Base-by-base conservation (phyloP, 2,113 vertebrate genomes). In the Oxygymnocypris stewartii region DNA sequence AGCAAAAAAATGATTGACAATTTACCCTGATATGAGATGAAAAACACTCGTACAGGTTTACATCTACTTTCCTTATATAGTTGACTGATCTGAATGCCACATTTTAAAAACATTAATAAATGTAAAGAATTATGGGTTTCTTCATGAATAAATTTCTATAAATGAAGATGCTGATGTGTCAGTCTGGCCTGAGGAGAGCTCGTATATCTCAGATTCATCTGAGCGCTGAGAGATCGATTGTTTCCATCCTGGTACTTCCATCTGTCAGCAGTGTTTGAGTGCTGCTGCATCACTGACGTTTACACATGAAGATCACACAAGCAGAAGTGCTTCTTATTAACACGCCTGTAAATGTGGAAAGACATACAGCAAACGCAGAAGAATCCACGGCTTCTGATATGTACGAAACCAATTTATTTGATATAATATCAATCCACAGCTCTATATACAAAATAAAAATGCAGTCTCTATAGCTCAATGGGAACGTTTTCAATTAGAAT, bases 361-460 rank as follows among this genome's bases (percentile, higher is more conserved):
- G 71, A 23, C 47, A 54, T 31, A 23, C n/a, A 4, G 44, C 47
- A 31, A 51, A 77, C n/a, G 37, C 31, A 71, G 8, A 40, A 20
- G 73, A 44, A 77, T 49, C 74, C 74, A 77, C 13, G 23, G 20
- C 8, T 78, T 85, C 35, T 44, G 23, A 96, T 96, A 98, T 91
- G 91, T 95, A 95, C 78, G 92, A 95, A 94, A 95, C 92, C 91
- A 93, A 78, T 91, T 92, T 94, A 92, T 95, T 95, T 93, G 92
- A 94, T 94, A 93, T 93, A 90, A 94, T 94, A 94, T 94, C 92
- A 94, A 94, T 93, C 92, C 92, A 92, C 92, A 90, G 90, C 88
- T 89, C 76, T 94, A 93, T 94, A 88, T 94, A 95, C 92, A 95
- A 82, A 93, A 93, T 93, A 94, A 93, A 95, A 95, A 94, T 89